phyloP scores from a whole-genome alignment of 2,888 invertebrate species.

The Aproaerema taeniolella region DNA sequence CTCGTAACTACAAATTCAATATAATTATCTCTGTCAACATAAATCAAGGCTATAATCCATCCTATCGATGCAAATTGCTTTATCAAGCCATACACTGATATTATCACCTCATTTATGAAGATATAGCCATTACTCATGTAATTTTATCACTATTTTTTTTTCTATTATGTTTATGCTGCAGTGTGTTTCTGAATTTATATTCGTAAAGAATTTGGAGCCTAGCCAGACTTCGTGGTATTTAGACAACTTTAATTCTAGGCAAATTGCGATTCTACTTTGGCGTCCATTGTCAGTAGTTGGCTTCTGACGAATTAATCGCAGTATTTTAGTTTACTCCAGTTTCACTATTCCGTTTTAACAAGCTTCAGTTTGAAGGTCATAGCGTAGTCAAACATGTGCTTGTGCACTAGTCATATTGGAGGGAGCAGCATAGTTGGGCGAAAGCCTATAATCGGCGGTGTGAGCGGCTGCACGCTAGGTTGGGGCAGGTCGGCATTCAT shows the following conservation, averaged over 20 bases:
- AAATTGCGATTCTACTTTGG: slow-evolving; percentile 16
- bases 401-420: too few relatives aligned
- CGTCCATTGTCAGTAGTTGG: slow-evolving; percentile 1
- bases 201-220: slow-evolving; percentile 32
- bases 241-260: slow-evolving; percentile 34
- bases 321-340: background rate
- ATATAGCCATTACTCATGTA: slow-evolving; percentile 5
- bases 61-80: slow-evolving; percentile 2
- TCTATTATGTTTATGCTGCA: background rate
- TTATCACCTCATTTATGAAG: background rate
- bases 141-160: slow-evolving; percentile 3
- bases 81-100: slow-evolving; percentile 8
- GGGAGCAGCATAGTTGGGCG: slow-evolving; percentile 17
- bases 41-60: slow-evolving; percentile 2
- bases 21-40: background rate
- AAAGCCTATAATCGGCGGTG: slow-evolving; percentile 31
- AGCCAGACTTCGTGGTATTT: slow-evolving; percentile 39
- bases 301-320: background rate
- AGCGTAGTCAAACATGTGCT: background rate
- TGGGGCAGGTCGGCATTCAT: slow-evolving; percentile 57
- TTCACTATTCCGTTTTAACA: background rate
- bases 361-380: background rate
- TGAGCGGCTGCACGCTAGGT: slow-evolving; percentile 33
- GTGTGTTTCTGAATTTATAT: slow-evolving; percentile 25
- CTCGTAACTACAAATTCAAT: background rate